Conservation (phyloP, 2,888 invertebrate species). For the Leptopilina myrica region DNA sequence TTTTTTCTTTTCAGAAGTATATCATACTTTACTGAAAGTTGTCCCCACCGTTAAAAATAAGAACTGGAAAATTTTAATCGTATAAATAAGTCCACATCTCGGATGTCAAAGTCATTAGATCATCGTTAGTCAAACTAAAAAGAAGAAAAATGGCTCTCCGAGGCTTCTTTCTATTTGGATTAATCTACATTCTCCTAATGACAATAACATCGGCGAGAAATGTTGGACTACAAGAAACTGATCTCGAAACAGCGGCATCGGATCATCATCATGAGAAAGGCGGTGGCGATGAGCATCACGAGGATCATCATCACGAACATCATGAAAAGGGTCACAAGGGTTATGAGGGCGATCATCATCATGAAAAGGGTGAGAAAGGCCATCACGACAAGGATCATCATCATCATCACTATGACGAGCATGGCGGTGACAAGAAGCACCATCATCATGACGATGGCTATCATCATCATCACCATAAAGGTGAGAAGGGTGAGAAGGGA, state of each 20-base stretch:
- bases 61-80: conserved; percentile 52
- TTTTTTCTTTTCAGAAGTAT: neutral
- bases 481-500: conserved; percentile 83
- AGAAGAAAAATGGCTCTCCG: conserved; percentile 38
- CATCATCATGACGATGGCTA: conserved; percentile 84
- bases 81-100: conserved; percentile 57
- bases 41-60: conserved; percentile 3
- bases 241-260: conserved; percentile 79
- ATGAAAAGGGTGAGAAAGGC: conserved; percentile 84
- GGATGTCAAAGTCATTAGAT: conserved; percentile 53
- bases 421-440: conserved; percentile 81
- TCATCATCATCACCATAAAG: conserved; percentile 82
- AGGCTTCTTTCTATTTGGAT: conserved; percentile 68
- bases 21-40: neutral
- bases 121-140: conserved; percentile 44
- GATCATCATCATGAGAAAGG: conserved; percentile 81
- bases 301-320: conserved; percentile 82
- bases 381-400: conserved; percentile 85
- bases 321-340: conserved; percentile 86
- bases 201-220: conserved; percentile 77
- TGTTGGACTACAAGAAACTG: conserved; percentile 75
- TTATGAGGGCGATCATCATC: conserved; percentile 84
- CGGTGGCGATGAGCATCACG: conserved; percentile 83
- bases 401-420: conserved; percentile 81
- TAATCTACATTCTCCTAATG: conserved; percentile 77